These are phyloP conservation scores for Mycetomoellerius zeteki DNA, from an alignment of 1,140 invertebrate genomes.

Conservation along the genomic window DNA sequence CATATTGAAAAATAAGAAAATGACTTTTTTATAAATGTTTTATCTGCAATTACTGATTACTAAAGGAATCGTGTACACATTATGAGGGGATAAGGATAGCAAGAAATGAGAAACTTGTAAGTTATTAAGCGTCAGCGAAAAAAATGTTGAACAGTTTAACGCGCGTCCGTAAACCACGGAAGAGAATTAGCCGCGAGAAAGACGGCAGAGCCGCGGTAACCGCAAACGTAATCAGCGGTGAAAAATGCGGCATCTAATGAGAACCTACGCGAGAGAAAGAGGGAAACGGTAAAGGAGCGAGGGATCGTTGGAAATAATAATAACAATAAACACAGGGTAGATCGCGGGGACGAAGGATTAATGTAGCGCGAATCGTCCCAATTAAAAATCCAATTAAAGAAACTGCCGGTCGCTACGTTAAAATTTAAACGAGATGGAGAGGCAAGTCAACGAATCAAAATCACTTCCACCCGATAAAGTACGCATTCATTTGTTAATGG, in stretches of 20 bases:
- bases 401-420: slow-evolving; percentile 77
- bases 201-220: slow-evolving; percentile 38
- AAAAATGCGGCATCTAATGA: slow-evolving; percentile 55
- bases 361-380: slow-evolving; percentile 85
- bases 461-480: slow-evolving; percentile 86
- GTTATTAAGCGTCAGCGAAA: slow-evolving; percentile 52
- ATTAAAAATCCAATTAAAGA: slow-evolving; percentile 87
- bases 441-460: slow-evolving; percentile 83
- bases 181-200: slow-evolving; percentile 49
- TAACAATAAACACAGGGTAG: slow-evolving; percentile 75
- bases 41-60: slow-evolving; percentile 41
- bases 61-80: slow-evolving; percentile 48
- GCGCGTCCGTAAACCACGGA: slow-evolving; percentile 52
- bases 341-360: slow-evolving; percentile 77
- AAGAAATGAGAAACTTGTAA: slow-evolving; percentile 55
- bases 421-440: slow-evolving; percentile 83
- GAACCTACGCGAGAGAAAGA: slow-evolving; percentile 22
- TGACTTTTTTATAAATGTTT: neutral
- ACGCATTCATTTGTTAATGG: slow-evolving; percentile 85
- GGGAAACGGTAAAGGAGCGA: neutral
- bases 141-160: slow-evolving; percentile 60
- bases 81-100: slow-evolving; percentile 46
- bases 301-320: slow-evolving; percentile 72
- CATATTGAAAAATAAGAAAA: neutral
- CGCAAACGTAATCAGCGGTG: slow-evolving; percentile 49